Base-by-base conservation (phyloP, 2,888 invertebrate species). In the Noctua fimbriata region DNA sequence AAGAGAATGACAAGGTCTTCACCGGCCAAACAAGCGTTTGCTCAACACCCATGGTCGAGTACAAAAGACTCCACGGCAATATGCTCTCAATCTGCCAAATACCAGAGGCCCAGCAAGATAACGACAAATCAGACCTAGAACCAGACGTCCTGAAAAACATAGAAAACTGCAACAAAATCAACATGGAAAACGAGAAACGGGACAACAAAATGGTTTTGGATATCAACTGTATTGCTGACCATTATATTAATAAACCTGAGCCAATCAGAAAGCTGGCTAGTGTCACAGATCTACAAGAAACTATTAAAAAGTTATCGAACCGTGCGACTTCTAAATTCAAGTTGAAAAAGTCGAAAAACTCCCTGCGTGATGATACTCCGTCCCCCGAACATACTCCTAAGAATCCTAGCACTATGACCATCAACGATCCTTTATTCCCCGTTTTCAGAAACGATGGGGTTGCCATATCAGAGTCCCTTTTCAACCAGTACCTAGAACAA, bases 391-490 rank as follows among this genome's bases (percentile, higher is more conserved):
- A 90, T n/a, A 83, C 93, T 58, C 81, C 90, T 4, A 95, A 95
- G 79, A 96, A 94, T 69, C 95, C 95, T 60, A 97, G 97, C 78
- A 97, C 97, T 49, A 97, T 98, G 92, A 98, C 98, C 0, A 98
- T 98, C 76, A 97, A 98, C 69, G 98, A 98, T 94, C 98, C 98
- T 2, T 97, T 97, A 81, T 98, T 98, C 96, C 98, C 98, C 0
- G 97, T 98, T 41, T 98, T 98, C 89, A 97, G 98, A 90, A 97
- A 97, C 81, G 98, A 98, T 87, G 98, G 98, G 0, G 97, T 98
- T 71, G 98, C 98, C 10, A 98, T 94, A 79, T 98, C 98, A 0
- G 97, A 98, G 85, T 97, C 97, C 12, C 95, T 98, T 0, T 98
- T 98, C 92, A 97, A 98, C 88, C 97, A 98, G 88, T 98, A 98